Percentiles rank a stretch among this genome's conserved stretches.
These are phyloP conservation scores for Cephus spinipes DNA, from an alignment of 2,888 invertebrate species.

Conservation along the genomic window DNA sequence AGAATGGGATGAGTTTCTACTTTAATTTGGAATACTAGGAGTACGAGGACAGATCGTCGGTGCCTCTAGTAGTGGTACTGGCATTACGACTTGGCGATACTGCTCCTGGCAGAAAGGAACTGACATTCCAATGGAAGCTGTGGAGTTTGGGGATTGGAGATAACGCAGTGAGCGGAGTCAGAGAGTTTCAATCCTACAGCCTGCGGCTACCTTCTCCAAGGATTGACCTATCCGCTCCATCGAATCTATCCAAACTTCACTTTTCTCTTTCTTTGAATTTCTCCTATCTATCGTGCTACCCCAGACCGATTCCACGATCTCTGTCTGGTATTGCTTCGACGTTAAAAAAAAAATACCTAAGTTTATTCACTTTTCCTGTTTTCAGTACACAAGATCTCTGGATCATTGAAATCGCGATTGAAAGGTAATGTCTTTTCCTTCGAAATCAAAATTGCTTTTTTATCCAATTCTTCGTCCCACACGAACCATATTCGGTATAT, in stretches of 20 bases:
- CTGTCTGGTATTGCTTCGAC: background rate
- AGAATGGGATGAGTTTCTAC: background rate
- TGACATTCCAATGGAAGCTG: background rate
- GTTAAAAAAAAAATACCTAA: background rate
- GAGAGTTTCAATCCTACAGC: background rate
- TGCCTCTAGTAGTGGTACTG: background rate
- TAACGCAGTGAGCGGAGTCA: background rate
- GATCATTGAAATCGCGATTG: background rate
- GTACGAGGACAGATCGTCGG: background rate
- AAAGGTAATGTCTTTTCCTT: background rate
- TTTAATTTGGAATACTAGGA: background rate
- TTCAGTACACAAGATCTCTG: background rate
- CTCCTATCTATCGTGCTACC: background rate
- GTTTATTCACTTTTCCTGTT: background rate
- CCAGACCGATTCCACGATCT: background rate
- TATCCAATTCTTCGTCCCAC: background rate
- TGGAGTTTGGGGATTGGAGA: background rate
- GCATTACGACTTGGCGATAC: background rate
- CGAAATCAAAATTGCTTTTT: background rate
- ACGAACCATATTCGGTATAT: background rate
- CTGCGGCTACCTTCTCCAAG: background rate
- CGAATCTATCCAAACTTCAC: constrained; percentile 12
- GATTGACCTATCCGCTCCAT: constrained; percentile 6
- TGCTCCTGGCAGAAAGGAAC: constrained; percentile 4
- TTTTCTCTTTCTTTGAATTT: background rate